Base-by-base conservation (phyloP, 2,888 invertebrate genomes). In the Phaedon cochleariae region DNA sequence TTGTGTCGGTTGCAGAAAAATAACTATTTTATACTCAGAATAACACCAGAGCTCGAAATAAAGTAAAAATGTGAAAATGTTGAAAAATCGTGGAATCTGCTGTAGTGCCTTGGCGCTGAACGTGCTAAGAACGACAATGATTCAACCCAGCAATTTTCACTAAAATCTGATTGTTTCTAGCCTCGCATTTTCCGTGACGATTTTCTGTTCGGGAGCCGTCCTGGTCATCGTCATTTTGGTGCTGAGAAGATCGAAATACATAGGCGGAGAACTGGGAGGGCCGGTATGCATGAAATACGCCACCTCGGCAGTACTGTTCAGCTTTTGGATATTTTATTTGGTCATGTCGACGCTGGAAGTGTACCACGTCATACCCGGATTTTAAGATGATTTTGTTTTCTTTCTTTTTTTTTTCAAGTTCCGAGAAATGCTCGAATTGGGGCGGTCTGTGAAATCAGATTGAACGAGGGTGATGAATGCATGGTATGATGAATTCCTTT, bases 211-310 rank as follows among this genome's bases (percentile, higher is more conserved):
- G 62, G 95, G 94, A 84, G 98, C 97, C 18, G 86, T 90, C 20
- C 76, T 97, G 46, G 94, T 93, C 64, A 93, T 98, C 59, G 51
- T 88, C 1, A 88, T 98, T 5, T 87, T 99, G 71, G 85, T 98
- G 75, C 76, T 94, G 58, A 87, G 98, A 78, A 89, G 97, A 73
- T 86, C 88, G 65, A 91, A 91, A 78, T 84, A 87, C 52, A 87
- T 96, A 62, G 94, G 93, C n/a, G 96, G 97, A n/a, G 99, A 99
- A 83, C 88, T 99, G 54, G 99, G 99, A 21, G 99, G 99, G 0
- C 96, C 97, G 0, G 84, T 84, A 54, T 78, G 81, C 59, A 83
- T 89, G 77, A 98, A 97, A 84, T 86, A 90, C 76, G 58, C 91
- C 62, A 96, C 97, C 45, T 89, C 93, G 62, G 83, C 86, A 49